Evolutionary conservation across 2,888 invertebrate genomes (phyloP).

Genomic region (Branchipolynoe longqiensis): DNA sequence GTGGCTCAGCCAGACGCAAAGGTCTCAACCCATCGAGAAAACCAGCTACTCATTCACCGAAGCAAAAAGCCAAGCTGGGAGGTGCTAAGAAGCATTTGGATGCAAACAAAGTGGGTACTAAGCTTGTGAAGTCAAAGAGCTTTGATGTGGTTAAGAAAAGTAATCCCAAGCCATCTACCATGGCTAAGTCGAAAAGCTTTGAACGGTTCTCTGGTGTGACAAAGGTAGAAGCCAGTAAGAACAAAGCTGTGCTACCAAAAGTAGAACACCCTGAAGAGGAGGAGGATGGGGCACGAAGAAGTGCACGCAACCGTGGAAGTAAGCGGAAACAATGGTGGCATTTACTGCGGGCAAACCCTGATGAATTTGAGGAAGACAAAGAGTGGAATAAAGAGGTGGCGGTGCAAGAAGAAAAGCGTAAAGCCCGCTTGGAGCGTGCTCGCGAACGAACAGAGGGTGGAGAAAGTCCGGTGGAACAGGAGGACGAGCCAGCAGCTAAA

Average conservation of each 20-base stretch:
- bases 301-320: slow-evolving; percentile 61
- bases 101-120: neutral
- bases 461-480: slow-evolving; percentile 36
- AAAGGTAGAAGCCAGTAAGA: neutral
- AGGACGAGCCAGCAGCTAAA: neutral
- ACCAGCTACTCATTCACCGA: neutral
- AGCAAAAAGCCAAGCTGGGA: neutral
- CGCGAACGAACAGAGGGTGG: neutral
- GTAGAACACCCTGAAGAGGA: slow-evolving; percentile 38
- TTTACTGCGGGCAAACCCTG: slow-evolving; percentile 65
- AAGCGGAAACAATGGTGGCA: slow-evolving; percentile 65
- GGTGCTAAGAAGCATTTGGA: slow-evolving; percentile 43
- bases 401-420: slow-evolving; percentile 35
- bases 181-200: slow-evolving; percentile 31
- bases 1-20: neutral
- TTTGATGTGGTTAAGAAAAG: slow-evolving; percentile 1
- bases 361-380: slow-evolving; percentile 62
- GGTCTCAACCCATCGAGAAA: neutral
- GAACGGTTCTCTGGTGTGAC: neutral
- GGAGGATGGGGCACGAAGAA: slow-evolving; percentile 43
- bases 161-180: neutral
- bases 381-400: slow-evolving; percentile 61
- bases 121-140: slow-evolving; percentile 30
- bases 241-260: neutral
- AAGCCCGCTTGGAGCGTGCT: slow-evolving; percentile 16